phyloP scores from a whole-genome alignment of 1,140 invertebrate genomes.

The Drosophila equinoxialis region DNA sequence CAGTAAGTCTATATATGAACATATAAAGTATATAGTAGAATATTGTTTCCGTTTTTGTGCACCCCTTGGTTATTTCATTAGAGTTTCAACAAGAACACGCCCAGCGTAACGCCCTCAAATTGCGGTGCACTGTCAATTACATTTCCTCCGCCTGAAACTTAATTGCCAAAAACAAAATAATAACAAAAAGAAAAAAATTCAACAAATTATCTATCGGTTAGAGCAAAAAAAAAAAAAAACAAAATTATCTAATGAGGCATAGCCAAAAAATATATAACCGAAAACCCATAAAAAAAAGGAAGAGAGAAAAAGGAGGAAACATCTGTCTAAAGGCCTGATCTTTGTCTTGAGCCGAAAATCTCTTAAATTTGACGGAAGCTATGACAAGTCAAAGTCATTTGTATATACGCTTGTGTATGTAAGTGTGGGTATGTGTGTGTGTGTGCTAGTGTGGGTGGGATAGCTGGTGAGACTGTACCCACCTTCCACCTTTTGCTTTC shows the following conservation, averaged over 20 bases:
- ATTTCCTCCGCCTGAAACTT: slow-evolving; percentile 55
- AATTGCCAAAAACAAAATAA: slow-evolving; percentile 49
- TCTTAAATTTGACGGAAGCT: slow-evolving; percentile 72
- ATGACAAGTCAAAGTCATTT: slow-evolving; percentile 79
- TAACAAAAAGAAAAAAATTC: slow-evolving; percentile 19
- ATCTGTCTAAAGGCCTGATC: slow-evolving; percentile 22
- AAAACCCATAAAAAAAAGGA: not conserved
- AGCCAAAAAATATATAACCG: not conserved
- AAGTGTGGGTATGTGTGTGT: slow-evolving; percentile 21
- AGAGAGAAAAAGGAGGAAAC: not conserved
- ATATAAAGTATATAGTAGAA: not conserved
- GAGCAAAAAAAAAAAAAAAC: slow-evolving; percentile 35
- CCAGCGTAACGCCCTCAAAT: slow-evolving; percentile 22
- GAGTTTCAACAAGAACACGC: slow-evolving; percentile 42
- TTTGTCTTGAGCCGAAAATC: slow-evolving; percentile 58
- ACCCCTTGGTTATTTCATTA: slow-evolving; percentile 67
- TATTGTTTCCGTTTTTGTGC: slow-evolving; percentile 24
- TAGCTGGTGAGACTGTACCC: slow-evolving; percentile 6
- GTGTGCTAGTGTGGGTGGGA: slow-evolving; percentile 36
- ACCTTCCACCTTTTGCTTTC: slow-evolving; percentile 11
- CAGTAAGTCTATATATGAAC: no score
- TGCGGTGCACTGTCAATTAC: slow-evolving; percentile 71
- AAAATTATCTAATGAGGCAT: slow-evolving; percentile 11
- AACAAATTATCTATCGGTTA: slow-evolving; percentile 61
- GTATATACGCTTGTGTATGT: slow-evolving; percentile 20